Conservation (phyloP, 2,113 vertebrate genomes). For the Callopanchax toddi region DNA sequence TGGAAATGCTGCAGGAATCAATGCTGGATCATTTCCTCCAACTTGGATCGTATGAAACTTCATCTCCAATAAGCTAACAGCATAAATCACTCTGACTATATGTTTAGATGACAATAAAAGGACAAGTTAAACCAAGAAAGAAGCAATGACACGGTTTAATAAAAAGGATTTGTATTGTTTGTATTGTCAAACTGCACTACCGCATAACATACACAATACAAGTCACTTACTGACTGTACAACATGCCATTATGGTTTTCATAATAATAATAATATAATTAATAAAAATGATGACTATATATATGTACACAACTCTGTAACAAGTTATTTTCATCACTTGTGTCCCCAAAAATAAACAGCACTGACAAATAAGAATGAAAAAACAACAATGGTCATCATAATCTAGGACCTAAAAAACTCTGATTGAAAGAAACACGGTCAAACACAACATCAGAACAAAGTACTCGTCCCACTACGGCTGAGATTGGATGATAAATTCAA, state of each 20-base stretch:
- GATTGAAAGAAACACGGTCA: slow-evolving; percentile 73
- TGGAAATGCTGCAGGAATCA: slow-evolving; percentile 52
- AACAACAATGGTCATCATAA: slow-evolving; percentile 76
- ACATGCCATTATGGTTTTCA: slow-evolving; percentile 70
- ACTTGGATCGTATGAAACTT: slow-evolving; percentile 1
- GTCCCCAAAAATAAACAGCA: slow-evolving; percentile 79
- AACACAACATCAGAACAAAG: slow-evolving; percentile 64
- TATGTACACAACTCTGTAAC: slow-evolving; percentile 85
- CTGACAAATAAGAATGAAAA: slow-evolving; percentile 66
- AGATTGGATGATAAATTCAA: slow-evolving; percentile 68
- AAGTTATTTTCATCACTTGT: slow-evolving; percentile 77
- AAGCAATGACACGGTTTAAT: slow-evolving; percentile 65
- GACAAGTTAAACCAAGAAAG: slow-evolving; percentile 21
- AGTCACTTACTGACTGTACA: slow-evolving; percentile 85
- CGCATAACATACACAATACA: slow-evolving; percentile 99
- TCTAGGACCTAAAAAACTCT: slow-evolving; percentile 68
- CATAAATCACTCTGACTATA: background rate
- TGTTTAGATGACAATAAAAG: background rate
- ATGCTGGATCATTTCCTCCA: slow-evolving; percentile 29
- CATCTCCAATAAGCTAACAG: background rate
- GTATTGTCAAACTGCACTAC: slow-evolving; percentile 91
- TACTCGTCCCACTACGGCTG: slow-evolving; percentile 49
- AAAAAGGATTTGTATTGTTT: slow-evolving; percentile 80
- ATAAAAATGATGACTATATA: slow-evolving; percentile 69
- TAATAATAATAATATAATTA: slow-evolving; percentile 63